Evolutionary conservation across 2,113 vertebrate genomes (phyloP).

Genomic region (Nestor notabilis): DNA sequence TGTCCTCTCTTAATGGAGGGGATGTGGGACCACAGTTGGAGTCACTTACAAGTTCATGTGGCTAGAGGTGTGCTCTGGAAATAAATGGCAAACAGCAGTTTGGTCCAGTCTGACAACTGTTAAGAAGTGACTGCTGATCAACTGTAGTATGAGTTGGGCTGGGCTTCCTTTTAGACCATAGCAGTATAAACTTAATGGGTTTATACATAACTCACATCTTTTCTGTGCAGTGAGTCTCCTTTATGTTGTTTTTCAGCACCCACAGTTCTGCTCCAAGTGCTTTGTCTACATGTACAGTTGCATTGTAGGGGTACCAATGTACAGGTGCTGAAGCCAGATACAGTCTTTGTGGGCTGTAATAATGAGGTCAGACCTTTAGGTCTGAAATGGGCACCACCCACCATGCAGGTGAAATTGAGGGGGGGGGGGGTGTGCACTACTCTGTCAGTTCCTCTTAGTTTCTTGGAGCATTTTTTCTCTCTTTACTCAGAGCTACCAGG

Average conservation of each 20-base stretch:
- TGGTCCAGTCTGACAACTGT: not conserved
- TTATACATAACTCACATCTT: not conserved
- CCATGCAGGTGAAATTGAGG: not conserved
- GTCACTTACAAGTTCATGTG: not conserved
- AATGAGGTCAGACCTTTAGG: not conserved
- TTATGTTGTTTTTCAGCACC: not conserved
- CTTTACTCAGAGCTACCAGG: not conserved
- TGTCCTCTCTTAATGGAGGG: not conserved
- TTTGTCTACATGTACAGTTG: not conserved
- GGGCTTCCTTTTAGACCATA: not conserved
- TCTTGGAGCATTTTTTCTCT: not conserved
- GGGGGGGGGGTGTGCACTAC: not conserved
- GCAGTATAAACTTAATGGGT: not conserved
- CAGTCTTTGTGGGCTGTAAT: not conserved
- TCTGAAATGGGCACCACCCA: not conserved
- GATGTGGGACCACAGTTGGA: not conserved
- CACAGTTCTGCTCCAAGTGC: not conserved
- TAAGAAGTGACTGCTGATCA: not conserved
- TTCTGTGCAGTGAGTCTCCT: not conserved
- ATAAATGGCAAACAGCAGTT: not conserved
- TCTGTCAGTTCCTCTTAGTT: not conserved
- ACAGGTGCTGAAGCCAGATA: not conserved
- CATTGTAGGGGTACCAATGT: fast-evolving
- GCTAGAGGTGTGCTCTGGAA: not conserved
- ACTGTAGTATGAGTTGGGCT: not conserved